These are phyloP conservation scores for Aptenodytes patagonicus DNA, from an alignment of 2,113 vertebrate species.

Conservation along the genomic window DNA sequence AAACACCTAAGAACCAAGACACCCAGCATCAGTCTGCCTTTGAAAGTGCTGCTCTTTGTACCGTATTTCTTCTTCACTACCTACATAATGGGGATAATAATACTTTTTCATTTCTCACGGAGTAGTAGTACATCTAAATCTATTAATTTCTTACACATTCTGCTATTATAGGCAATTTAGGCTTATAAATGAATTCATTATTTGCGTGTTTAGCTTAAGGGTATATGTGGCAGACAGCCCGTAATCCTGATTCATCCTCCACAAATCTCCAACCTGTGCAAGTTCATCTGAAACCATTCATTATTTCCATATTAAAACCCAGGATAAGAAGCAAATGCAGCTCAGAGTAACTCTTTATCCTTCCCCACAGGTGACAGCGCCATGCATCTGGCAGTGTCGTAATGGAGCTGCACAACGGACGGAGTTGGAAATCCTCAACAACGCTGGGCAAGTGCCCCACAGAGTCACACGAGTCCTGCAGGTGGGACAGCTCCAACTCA, in stretches of 20 bases:
- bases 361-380: not conserved
- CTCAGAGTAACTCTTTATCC: not conserved
- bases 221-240: not conserved
- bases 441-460: not conserved
- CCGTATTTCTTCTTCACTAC: not conserved
- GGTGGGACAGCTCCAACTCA: not conserved
- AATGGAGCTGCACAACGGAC: not conserved
- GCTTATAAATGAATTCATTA: not conserved
- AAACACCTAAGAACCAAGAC: rapidly evolving
- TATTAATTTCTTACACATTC: not conserved
- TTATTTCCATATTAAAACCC: not conserved
- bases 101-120: not conserved
- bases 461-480: not conserved
- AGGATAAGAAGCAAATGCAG: not conserved
- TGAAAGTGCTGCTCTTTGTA: not conserved
- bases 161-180: not conserved
- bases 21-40: not conserved
- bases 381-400: not conserved
- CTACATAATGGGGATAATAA: not conserved
- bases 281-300: not conserved
- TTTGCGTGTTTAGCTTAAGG: not conserved
- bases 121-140: not conserved
- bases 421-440: not conserved
- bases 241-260: slow-evolving; percentile 2
- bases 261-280: not conserved